Evolutionary conservation across 2,888 invertebrate species (phyloP), one percentile per base, ranked within the genome.

Genomic region (Coecobrya sp.): DNA sequence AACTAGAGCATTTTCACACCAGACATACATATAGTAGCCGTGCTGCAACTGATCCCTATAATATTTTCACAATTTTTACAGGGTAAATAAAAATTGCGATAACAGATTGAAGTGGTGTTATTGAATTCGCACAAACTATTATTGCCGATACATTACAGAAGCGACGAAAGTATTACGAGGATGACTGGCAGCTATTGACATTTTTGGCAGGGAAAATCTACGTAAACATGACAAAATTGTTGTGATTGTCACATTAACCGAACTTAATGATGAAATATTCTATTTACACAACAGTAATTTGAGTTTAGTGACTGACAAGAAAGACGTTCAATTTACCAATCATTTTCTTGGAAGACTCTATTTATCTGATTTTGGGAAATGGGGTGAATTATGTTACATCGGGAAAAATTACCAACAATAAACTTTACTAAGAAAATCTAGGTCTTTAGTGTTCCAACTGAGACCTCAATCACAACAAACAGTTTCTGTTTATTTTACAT

Each of bases 201-300:
- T 25, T 84, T 84, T 62, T 84, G 84, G 36, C 36, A 84, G 30
- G n/a, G n/a, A 62, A 55, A 84, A 55, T n/a, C 62, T 42, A 36
- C 55, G 42, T 62, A 84, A 59, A 84, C 62, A 84, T 84, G 36
- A 30, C 73, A 36, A 84, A 62, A 62, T 25, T n/a, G 62, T 19
- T 84, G 55, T 59, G 62, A 42, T 62, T 55, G 55, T 84, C 62
- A 55, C 30, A 62, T 84, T 19, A 62, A 36, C 30, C 52, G 36
- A 30, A 82, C 36, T 13, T n/a, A 62, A 59, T 62, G 59, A 62
- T 62, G 10, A 27, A 81, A 81, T 19, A 55, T 19, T 19, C 59
- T 59, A 55, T 27, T 55, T 42, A 0, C 59, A 42, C 62, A n/a
- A 11, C 11, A 22, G 30, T 62, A 62, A 84, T 84, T 62, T 36